Base-by-base conservation (phyloP, 2,888 invertebrate species). In the Lysandra coridon region DNA sequence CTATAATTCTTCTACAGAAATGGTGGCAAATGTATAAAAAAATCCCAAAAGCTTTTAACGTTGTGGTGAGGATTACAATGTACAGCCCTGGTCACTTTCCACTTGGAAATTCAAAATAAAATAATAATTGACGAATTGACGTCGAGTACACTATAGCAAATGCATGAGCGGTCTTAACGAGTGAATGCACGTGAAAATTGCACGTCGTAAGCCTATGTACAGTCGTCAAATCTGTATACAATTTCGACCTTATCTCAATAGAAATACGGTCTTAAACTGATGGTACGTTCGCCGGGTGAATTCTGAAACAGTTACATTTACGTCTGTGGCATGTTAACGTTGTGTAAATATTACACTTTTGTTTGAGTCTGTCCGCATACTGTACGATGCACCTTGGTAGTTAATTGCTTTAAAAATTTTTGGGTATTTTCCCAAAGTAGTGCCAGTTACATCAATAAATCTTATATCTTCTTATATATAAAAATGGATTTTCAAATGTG, bases 81-180 rank as follows among this genome's bases (percentile, higher is more conserved):
- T 23, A 62, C 12, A 37, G 4, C 69, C 33, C 33, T 33, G 69
- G 33, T 17, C 33, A 80, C 78, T 80, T 73, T 78, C 79, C n/a
- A n/a, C n/a, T n/a, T n/a, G n/a, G n/a, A 53, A 81, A 80, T 78
- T 73, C 80, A 81, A 83, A 85, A 87, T 86, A 83, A 85, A 84
- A 86, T 87, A 88, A 86, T 88, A 87, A 87, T 89, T 88, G 87
- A 87, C 86, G 86, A 86, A 84, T 86, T 81, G 82, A 81, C 80
- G 81, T 76, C 84, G 83, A 85, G 84, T 84, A 84, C 84, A 83
- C 82, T 81, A 83, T 80, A 84, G 83, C 82, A 83, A 84, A 84
- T 85, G 84, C 85, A 83, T 83, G 85, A 83, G 83, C 82, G 83
- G 81, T 86, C 85, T 87, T 84, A 85, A 85, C 86, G 86, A 86